phyloP scores from a whole-genome alignment of 2,113 vertebrate genomes.

The Equus przewalskii region DNA sequence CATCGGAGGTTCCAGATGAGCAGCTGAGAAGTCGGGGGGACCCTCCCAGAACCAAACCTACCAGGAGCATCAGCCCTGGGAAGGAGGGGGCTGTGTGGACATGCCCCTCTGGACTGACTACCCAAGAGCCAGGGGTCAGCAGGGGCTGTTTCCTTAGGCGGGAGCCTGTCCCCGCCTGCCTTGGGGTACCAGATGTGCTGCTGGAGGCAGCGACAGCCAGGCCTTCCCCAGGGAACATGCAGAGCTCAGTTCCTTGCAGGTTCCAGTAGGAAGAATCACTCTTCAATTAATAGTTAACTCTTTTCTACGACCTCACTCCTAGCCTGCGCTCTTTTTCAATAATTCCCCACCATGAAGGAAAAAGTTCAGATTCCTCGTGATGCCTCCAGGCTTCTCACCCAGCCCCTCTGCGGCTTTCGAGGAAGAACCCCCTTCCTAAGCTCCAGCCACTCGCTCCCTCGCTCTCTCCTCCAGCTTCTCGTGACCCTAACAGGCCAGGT shows the following conservation, averaged over 20 bases:
- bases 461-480: neutral
- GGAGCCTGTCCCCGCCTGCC: neutral
- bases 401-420: rapidly evolving
- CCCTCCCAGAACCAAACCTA: neutral
- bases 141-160: rapidly evolving
- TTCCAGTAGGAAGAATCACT: neutral
- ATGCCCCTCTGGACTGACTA: neutral
- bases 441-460: neutral
- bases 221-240: rapidly evolving
- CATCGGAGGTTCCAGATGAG: neutral
- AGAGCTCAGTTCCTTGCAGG: neutral
- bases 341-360: neutral
- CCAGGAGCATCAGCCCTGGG: rapidly evolving
- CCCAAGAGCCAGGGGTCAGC: rapidly evolving
- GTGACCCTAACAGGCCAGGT: neutral
- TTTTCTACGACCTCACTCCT: neutral
- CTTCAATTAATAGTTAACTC: neutral
- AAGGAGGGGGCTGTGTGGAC: too few relatives aligned
- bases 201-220: neutral
- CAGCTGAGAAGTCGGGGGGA: neutral
- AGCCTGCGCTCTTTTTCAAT: rapidly evolving
- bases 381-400: too few relatives aligned
- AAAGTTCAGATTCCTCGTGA: rapidly evolving
- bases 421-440: neutral
- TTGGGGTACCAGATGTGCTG: neutral